Base-by-base conservation (phyloP, 2,888 invertebrate species). In the Chrysotoxum bicinctum region DNA sequence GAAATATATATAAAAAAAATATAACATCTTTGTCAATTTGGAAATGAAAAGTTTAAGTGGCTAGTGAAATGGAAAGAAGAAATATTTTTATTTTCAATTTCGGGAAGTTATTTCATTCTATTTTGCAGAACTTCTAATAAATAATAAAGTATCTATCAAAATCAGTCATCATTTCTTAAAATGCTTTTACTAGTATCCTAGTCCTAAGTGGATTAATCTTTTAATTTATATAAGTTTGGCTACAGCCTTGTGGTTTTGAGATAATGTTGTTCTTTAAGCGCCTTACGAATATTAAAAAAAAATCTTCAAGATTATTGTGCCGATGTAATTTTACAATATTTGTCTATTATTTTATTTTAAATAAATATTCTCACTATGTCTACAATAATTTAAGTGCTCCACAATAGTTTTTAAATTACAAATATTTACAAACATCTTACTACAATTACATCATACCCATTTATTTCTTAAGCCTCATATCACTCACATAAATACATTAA, bases 361-460 rank as follows among this genome's bases (percentile, higher is more conserved):
- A 40, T 60, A n/a, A 9, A 21, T n/a, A 37, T 14, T n/a, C 21
- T 40, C 0, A 7, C 14, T 21, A 5, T 2, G 26, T n/a, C 8
- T 60, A 60, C 35, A 23, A 23, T 58, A n/a, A n/a, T n/a, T 19
- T 40, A 10, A 60, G 40, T 60, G 60, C 60, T 60, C 10, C 58
- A 60, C 37, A 40, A 40, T 40, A 60, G 8, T 21, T 56, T 37
- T 4, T 23, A 60, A 37, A 23, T 10, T 26, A 43, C 19, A 23
- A 62, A 30, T 60, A 62, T 62, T 62, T 62, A 62, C 62, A 62
- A 6, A 58, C 35, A 62, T 30, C 30, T 43, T 26, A 40, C 58
- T 37, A 60, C 37, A 60, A 9, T 60, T 35, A 56, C 32, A 10
- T 56, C 56, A 32, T 56, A 19, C 8, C 8, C 8, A 50, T 50